Conservation (phyloP, 2,797 vertebrate genomes). For the Phrynocephalus guinanensis region DNA sequence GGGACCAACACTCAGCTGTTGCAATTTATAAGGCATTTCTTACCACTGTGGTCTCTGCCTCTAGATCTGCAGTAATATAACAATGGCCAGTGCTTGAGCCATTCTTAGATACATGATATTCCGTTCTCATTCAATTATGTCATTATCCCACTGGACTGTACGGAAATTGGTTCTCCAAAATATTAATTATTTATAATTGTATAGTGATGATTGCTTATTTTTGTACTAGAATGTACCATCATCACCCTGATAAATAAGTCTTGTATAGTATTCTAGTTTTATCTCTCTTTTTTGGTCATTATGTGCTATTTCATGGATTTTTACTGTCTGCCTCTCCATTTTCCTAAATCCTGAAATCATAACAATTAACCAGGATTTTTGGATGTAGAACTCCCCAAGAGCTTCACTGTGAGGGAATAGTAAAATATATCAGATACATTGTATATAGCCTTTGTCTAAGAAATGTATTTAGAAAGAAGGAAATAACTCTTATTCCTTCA, state of each 20-base stretch:
- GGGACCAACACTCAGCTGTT: not conserved
- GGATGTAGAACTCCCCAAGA: slow-evolving; percentile 1
- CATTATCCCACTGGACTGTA: not conserved
- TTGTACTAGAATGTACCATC: not conserved
- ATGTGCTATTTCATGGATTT: not conserved
- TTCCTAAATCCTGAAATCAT: not conserved
- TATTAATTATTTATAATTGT: not conserved
- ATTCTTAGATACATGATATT: not conserved
- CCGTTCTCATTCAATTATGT: not conserved
- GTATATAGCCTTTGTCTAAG: not conserved
- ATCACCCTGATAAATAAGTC: not conserved
- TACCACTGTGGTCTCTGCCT: not conserved
- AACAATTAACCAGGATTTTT: not conserved
- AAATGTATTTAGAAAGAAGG: not conserved
- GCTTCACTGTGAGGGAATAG: not conserved
- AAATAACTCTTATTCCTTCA: slow-evolving; percentile 27
- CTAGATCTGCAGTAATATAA: not conserved
- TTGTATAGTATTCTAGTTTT: not conserved
- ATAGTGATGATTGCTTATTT: not conserved
- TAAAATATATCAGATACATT: not conserved
- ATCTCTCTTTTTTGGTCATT: not conserved
- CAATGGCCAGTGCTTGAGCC: not conserved
- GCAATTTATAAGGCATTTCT: not conserved
- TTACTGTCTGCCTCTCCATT: not conserved
- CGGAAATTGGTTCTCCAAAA: not conserved